Evolutionary conservation across 2,113 vertebrate genomes (phyloP).

Genomic region (Bufo gargarizans): DNA sequence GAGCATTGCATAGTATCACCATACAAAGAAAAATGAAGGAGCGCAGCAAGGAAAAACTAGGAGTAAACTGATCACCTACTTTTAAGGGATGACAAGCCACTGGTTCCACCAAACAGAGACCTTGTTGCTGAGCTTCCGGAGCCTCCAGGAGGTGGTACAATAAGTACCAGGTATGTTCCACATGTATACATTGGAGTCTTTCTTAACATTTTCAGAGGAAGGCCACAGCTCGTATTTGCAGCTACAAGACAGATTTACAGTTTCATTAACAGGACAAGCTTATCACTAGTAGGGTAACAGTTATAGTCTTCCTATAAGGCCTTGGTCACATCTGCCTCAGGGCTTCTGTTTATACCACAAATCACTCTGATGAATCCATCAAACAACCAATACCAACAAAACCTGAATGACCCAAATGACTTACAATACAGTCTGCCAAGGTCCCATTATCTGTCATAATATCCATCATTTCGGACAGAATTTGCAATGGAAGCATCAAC

Average conservation of each 20-base stretch:
- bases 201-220: slow-evolving; percentile 91
- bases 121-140: slow-evolving; percentile 96
- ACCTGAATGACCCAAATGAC: neutral
- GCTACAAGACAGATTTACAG: slow-evolving; percentile 62
- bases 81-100: slow-evolving; percentile 94
- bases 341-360: neutral
- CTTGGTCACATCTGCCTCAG: neutral
- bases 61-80: slow-evolving; percentile 73
- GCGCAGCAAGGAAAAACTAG: too few relatives aligned
- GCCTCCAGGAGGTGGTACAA: slow-evolving; percentile 92
- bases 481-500: neutral
- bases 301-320: neutral
- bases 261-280: neutral
- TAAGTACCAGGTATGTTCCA: slow-evolving; percentile 93
- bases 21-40: neutral
- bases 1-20: too few relatives aligned
- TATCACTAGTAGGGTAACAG: neutral
- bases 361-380: neutral
- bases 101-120: slow-evolving; percentile 93
- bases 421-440: neutral
- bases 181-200: slow-evolving; percentile 96
- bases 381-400: neutral
- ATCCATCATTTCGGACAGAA: neutral
- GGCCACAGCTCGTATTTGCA: slow-evolving; percentile 96
- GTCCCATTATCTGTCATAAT: neutral